Percentiles rank a stretch among this genome's conserved stretches.
Evolutionary conservation across 2,113 vertebrate genomes (phyloP).

Genomic region (Catharus bicknelli): DNA sequence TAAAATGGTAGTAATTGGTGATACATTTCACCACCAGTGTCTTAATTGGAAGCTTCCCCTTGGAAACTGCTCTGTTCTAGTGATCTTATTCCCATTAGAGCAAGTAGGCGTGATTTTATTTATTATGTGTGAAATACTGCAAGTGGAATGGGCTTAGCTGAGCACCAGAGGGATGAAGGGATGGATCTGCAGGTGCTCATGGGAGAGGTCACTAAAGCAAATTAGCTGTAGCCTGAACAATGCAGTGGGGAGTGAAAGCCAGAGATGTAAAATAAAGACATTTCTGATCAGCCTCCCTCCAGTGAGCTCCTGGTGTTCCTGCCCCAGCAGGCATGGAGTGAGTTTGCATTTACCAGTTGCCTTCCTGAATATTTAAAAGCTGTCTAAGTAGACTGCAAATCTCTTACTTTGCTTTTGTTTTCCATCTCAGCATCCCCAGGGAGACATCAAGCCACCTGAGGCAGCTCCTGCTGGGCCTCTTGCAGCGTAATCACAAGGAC

Average conservation of each 20-base stretch:
- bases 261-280: background rate
- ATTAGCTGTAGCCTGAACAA: background rate
- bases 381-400: background rate
- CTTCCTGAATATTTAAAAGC: conserved; percentile 28
- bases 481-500: conserved; percentile 88
- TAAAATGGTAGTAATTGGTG: background rate
- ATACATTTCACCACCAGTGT: background rate
- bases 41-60: conserved; percentile 17
- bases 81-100: background rate
- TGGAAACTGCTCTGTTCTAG: background rate
- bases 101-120: background rate
- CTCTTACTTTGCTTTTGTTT: conserved; percentile 42
- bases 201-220: background rate
- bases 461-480: conserved; percentile 86
- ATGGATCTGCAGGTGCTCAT: background rate
- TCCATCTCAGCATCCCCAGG: conserved; percentile 85
- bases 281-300: background rate
- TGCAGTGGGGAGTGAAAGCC: background rate
- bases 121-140: background rate
- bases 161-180: background rate
- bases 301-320: background rate
- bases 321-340: conserved; percentile 10
- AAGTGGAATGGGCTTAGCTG: background rate
- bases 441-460: conserved; percentile 88
- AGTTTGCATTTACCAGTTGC: conserved; percentile 27